Evolutionary conservation across 1,140 invertebrate genomes (phyloP), one percentile per base, ranked within the genome.

Genomic region (Caenorhabditis latens): DNA sequence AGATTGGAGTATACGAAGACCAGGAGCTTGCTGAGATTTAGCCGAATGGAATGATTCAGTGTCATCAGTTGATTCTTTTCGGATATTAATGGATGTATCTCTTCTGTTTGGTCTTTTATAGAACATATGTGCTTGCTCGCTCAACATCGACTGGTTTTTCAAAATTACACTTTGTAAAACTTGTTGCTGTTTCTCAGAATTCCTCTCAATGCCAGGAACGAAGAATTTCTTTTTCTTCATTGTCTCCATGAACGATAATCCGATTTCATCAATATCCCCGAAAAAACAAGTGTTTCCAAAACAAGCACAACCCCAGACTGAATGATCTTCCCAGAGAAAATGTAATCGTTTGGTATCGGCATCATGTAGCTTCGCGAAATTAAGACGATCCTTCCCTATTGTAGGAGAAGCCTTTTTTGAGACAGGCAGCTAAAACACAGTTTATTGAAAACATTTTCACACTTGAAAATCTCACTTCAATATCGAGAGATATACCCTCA

Each of bases 261-360:
- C 67, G 16, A 75, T 75, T 21, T 75, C 67, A 21, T 91, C 91
- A 11, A 87, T 43, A 14, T 84, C 57, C 1, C 61, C 97, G 93
- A 99, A 99, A 93, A 99, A 99, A 19, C 94, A 94, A 92, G 96
- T 98, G 0, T 97, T 97, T 4, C 98, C 98, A 61, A 96, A 95
- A 93, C 98, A 99, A 0, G 97, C 97, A 93, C 98, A 99, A 89
- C 95, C 65, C 83, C 84, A 67, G 9, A 93, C 87, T 90, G 94
- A 82, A 8, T 92, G 94, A 16, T 93, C 94, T 0, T 95, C 95
- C 97, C 97, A 99, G 1, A 99, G 93, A 92, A 99, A 99, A 96
- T 97, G 98, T 11, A 99, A 93, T 87, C 96, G 94, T 93, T 96
- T 97, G 0, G 95, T 95, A 87, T 95, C 95, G 53, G 95, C 95